Evolutionary conservation across 2,113 vertebrate genomes (phyloP).

Genomic region (Vanacampus margaritifer): DNA sequence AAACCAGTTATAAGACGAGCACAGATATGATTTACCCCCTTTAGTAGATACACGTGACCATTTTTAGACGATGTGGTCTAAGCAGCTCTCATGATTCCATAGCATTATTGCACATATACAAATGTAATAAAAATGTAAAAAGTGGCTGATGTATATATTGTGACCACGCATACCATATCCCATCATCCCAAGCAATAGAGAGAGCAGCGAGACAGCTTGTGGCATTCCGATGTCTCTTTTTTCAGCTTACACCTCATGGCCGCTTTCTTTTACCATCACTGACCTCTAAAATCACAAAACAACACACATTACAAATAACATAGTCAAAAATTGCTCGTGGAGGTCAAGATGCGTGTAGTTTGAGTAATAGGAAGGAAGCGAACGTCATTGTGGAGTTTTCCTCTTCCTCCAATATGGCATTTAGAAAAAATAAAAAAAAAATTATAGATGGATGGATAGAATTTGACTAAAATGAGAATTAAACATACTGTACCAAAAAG

Average conservation of each 20-base stretch:
- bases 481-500: neutral
- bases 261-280: conserved; percentile 54
- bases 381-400: neutral
- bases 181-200: conserved; percentile 81
- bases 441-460: neutral
- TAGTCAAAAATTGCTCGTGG: neutral
- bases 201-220: conserved; percentile 80
- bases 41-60: neutral
- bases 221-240: conserved; percentile 86
- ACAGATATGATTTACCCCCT: neutral
- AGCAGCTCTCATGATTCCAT: too few species aligned
- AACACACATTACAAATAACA: conserved; percentile 7
- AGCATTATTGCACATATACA: too few species aligned
- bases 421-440: too few species aligned
- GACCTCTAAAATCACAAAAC: conserved; percentile 28
- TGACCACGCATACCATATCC: conserved; percentile 83
- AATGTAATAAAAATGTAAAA: neutral
- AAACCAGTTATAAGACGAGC: neutral
- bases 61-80: neutral
- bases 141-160: neutral
- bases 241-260: conserved; percentile 81
- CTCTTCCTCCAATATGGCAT: too few species aligned
- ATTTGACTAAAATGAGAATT: too few species aligned
- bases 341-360: neutral
- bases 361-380: neutral